Conservation (phyloP, 2,888 invertebrate species). For the Rugalucina vietnamica region DNA sequence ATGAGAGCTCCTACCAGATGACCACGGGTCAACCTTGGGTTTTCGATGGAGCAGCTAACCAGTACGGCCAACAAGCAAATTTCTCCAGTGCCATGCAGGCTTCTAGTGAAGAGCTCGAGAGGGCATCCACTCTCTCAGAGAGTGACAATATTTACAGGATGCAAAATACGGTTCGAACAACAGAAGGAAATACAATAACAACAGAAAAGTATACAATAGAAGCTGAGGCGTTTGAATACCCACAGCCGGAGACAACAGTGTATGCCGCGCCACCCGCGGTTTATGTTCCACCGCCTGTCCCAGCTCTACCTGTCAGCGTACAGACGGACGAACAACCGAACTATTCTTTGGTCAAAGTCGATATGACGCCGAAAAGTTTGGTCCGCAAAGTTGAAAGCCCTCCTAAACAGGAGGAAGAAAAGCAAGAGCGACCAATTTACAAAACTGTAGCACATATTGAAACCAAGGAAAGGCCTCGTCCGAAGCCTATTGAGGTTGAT, state of each 20-base stretch:
- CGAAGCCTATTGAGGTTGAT: constrained; percentile 39
- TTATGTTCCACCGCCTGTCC: constrained; percentile 14
- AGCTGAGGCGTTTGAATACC: constrained; percentile 46
- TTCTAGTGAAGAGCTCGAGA: constrained; percentile 39
- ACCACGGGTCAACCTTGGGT: constrained; percentile 56
- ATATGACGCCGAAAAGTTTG: constrained; percentile 49
- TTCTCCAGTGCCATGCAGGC: constrained; percentile 23
- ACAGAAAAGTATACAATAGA: constrained; percentile 55
- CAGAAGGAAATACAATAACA: constrained; percentile 30
- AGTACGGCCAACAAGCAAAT: constrained; percentile 43
- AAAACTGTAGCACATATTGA: constrained; percentile 68
- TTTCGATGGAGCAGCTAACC: constrained; percentile 53
- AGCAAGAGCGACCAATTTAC: constrained; percentile 61
- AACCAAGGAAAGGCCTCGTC: constrained; percentile 57
- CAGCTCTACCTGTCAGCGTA: constrained; percentile 38
- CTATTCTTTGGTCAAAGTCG: constrained; percentile 63
- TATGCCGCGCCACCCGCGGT: constrained; percentile 25
- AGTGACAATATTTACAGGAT: constrained; percentile 15
- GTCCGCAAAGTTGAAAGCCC: constrained; percentile 23
- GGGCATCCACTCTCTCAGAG: constrained; percentile 24
- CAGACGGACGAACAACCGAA: constrained; percentile 45
- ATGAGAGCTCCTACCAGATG: constrained; percentile 62
- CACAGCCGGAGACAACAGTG: constrained; percentile 20
- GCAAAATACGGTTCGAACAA: constrained; percentile 9
- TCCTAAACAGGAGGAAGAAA: constrained; percentile 28